Percentiles rank a stretch among this genome's conserved stretches.
Conservation (phyloP, 1,140 invertebrate species). For the Trissolcus basalis region DNA sequence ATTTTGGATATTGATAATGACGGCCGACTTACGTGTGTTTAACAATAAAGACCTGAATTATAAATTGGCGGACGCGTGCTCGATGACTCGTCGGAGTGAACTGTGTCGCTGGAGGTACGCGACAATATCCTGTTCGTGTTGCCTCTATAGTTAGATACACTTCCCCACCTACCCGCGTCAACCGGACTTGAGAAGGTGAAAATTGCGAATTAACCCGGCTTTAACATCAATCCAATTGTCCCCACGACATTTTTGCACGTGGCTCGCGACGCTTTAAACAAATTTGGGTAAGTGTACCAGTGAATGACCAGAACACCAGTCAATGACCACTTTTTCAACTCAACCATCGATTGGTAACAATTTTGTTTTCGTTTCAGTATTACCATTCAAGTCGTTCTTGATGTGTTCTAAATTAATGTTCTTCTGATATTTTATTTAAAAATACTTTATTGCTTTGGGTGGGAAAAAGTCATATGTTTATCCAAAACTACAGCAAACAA, state of each 20-base stretch:
- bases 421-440: too few relatives aligned
- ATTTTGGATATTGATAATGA: constrained; percentile 30
- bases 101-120: constrained; percentile 71
- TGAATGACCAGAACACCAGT: neutral
- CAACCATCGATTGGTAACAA: too few relatives aligned
- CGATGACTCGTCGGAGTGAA: constrained; percentile 71
- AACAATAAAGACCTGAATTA: constrained; percentile 38
- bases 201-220: constrained; percentile 32
- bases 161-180: constrained; percentile 62
- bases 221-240: constrained; percentile 29
- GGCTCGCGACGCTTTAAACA: neutral
- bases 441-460: too few relatives aligned
- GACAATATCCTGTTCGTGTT: constrained; percentile 71
- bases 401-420: too few relatives aligned
- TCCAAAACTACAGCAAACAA: too few relatives aligned
- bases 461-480: too few relatives aligned
- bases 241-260: neutral
- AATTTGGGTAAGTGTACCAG: neutral
- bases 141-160: constrained; percentile 74
- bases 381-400: too few relatives aligned
- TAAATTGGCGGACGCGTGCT: constrained; percentile 64
- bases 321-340: neutral
- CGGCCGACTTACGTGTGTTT: constrained; percentile 52
- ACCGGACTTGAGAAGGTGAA: constrained; percentile 36
- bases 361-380: too few relatives aligned